A percentile compares a stretch with the other conserved stretches of the same genome.
Conservation (phyloP, 2,113 vertebrate species). For the Neolamprologus fasciatus region DNA sequence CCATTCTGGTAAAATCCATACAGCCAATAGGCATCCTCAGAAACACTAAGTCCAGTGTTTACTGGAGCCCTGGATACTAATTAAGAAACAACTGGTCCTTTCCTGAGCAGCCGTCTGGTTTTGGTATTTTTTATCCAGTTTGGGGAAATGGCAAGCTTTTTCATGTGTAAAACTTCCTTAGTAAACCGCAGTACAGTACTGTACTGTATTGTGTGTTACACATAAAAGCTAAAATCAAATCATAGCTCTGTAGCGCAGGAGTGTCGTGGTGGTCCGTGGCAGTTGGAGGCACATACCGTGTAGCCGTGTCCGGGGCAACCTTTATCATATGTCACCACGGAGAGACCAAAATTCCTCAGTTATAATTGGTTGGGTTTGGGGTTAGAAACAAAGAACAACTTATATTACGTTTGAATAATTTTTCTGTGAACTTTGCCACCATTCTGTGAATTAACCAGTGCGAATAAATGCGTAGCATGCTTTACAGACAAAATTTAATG, state of each 20-base stretch:
- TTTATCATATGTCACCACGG: background rate
- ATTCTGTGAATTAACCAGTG: background rate
- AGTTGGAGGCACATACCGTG: conserved; percentile 10
- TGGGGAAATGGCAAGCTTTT: conserved; percentile 49
- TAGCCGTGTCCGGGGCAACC: background rate
- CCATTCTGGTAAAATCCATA: conserved; percentile 38
- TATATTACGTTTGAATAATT: background rate
- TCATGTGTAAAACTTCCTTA: conserved; percentile 53
- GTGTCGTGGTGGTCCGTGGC: conserved; percentile 32
- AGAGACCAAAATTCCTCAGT: background rate
- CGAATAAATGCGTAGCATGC: conserved; percentile 1
- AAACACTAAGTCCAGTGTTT: conserved; percentile 60
- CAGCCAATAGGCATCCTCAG: conserved; percentile 20
- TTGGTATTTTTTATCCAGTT: conserved; percentile 45
- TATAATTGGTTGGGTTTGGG: background rate
- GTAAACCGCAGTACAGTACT: conserved; percentile 36
- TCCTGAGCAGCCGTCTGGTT: conserved; percentile 53
- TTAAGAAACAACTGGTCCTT: conserved; percentile 53
- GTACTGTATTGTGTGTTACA: conserved; percentile 15
- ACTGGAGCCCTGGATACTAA: conserved; percentile 41
- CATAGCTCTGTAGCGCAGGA: background rate
- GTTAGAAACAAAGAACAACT: background rate
- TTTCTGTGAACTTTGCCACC: background rate
- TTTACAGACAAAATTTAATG: conserved; percentile 23
- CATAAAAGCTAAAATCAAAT: background rate